These are phyloP conservation scores for Augiades crinisus DNA, from an alignment of 2,888 invertebrate genomes.

Conservation along the genomic window DNA sequence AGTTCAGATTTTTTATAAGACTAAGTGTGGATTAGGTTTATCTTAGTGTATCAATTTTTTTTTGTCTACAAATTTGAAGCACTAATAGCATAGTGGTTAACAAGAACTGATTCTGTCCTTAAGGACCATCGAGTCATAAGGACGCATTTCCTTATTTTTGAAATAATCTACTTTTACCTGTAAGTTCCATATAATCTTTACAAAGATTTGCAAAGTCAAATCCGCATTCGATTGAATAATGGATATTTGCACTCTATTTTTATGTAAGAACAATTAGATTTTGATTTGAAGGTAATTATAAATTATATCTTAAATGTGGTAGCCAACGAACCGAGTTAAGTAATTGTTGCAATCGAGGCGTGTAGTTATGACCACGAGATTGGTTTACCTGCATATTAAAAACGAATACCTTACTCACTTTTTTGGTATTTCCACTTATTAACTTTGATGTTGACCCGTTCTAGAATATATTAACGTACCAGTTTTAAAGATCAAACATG, in stretches of 20 bases:
- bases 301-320: neutral
- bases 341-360: neutral
- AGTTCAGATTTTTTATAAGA: too few species aligned
- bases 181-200: too few species aligned
- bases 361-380: neutral
- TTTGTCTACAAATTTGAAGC: too few species aligned
- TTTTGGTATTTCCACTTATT: neutral
- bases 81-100: too few species aligned
- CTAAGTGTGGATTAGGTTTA: too few species aligned
- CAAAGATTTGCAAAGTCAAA: too few species aligned
- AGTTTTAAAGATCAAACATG: neutral
- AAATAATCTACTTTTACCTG: too few species aligned
- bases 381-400: neutral
- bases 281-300: neutral
- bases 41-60: too few species aligned
- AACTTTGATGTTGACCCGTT: neutral
- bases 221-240: neutral
- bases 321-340: neutral
- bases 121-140: too few species aligned
- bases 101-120: too few species aligned
- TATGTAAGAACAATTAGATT: neutral
- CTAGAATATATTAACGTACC: neutral
- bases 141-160: too few species aligned
- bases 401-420: too few species aligned
- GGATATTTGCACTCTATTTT: neutral